A percentile compares a stretch with the other conserved stretches of the same genome.
Evolutionary conservation across 2,797 vertebrate genomes (phyloP).

Genomic region (Ataeniobius toweri): DNA sequence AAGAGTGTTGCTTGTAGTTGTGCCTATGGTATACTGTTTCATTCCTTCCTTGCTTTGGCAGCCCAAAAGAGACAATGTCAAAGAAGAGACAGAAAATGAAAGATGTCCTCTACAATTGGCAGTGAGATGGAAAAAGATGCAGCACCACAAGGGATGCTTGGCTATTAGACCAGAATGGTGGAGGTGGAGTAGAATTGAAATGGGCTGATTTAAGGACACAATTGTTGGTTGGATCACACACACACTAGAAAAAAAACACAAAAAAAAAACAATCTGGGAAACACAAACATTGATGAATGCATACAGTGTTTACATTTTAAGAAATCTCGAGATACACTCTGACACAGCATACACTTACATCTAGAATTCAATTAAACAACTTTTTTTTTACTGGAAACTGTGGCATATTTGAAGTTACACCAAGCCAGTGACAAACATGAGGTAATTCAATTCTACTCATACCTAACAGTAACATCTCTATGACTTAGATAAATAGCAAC

Average conservation of each 20-base stretch:
- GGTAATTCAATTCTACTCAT: not conserved
- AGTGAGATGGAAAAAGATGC: conserved; percentile 70
- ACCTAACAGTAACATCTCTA: not conserved
- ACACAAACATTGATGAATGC: conserved; percentile 32
- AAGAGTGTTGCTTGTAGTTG: conserved; percentile 3
- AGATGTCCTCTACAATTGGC: conserved; percentile 71
- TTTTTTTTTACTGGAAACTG: conserved; percentile 2
- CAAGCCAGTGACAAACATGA: not conserved
- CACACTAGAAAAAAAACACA: not conserved
- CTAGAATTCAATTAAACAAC: conserved; percentile 2
- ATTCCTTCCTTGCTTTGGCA: conserved; percentile 53
- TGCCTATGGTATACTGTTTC: conserved; percentile 36
- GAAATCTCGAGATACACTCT: conserved; percentile 17
- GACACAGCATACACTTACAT: not conserved
- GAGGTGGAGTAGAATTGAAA: conserved; percentile 71
- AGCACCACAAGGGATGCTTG: conserved; percentile 66
- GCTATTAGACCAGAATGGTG: conserved; percentile 65
- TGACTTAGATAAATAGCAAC: not conserved
- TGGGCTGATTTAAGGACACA: conserved; percentile 64
- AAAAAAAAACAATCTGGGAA: not conserved
- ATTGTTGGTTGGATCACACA: conserved; percentile 35
- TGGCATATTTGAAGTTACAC: not conserved
- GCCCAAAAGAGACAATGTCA: conserved; percentile 61
- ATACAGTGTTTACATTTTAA: conserved; percentile 31
- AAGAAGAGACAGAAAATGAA: conserved; percentile 67